phyloP scores from a whole-genome alignment of 2,888 invertebrate genomes.

The Drosophila maculinotata region DNA sequence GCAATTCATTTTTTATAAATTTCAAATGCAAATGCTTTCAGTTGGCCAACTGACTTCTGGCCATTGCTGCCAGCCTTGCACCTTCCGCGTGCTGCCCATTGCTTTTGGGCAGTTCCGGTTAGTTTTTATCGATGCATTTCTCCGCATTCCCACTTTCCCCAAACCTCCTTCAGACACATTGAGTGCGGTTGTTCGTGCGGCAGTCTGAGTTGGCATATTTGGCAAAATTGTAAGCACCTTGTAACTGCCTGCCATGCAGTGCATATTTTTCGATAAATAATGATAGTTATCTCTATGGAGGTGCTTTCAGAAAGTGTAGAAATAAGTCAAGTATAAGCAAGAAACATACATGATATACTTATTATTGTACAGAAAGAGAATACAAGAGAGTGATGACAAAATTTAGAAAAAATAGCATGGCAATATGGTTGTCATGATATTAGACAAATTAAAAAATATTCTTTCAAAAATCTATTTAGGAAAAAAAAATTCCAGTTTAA shows the following conservation, averaged over 20 bases:
- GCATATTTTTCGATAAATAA: constrained; percentile 67
- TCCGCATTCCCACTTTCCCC: constrained; percentile 1
- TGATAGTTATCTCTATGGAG: constrained; percentile 43
- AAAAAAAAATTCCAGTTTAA: too few species aligned
- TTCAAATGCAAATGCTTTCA: constrained; percentile 70
- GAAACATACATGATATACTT: background rate
- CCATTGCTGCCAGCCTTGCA: constrained; percentile 8
- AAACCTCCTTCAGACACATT: background rate
- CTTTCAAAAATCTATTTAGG: too few species aligned
- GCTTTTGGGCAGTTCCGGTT: constrained; percentile 19
- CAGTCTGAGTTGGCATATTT: constrained; percentile 67
- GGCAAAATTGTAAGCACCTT: constrained; percentile 76
- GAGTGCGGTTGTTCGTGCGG: constrained; percentile 26
- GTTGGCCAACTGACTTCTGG: constrained; percentile 33
- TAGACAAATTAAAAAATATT: too few species aligned
- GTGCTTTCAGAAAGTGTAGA: constrained; percentile 10
- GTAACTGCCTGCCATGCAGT: constrained; percentile 42
- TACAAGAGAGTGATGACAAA: too few species aligned
- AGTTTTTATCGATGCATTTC: constrained; percentile 35
- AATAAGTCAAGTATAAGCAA: constrained; percentile 1
- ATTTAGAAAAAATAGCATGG: too few species aligned
- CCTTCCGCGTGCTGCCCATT: background rate
- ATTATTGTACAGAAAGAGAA: too few species aligned
- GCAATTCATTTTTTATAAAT: constrained; percentile 74
- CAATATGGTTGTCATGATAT: too few species aligned